Evolutionary conservation across 2,888 invertebrate genomes (phyloP).

Genomic region (Lasioglossum pauxillum): DNA sequence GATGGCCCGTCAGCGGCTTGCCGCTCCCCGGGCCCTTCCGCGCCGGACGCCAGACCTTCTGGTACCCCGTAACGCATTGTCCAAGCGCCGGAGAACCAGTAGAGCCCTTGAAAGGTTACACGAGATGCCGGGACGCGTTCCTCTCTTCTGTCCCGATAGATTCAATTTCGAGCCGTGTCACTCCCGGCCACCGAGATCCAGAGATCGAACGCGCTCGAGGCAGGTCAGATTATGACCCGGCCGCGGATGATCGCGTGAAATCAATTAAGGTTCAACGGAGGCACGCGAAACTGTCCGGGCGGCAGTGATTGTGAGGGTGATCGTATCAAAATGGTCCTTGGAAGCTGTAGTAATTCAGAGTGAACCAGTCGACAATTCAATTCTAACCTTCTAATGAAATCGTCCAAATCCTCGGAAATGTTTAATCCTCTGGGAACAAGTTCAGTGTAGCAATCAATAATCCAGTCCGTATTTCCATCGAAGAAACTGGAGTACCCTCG

Average conservation of each 20-base stretch:
- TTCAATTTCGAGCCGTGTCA: conserved; percentile 73
- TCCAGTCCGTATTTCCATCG: background rate
- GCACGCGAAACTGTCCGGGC: background rate
- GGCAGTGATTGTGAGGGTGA: background rate
- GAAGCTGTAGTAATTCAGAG: background rate
- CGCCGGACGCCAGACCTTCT: conserved; percentile 65
- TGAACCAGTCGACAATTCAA: background rate
- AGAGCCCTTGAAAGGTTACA: conserved; percentile 63
- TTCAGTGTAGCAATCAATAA: background rate
- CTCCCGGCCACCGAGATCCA: conserved; percentile 27
- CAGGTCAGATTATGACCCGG: background rate
- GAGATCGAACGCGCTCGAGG: background rate
- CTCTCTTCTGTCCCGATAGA: conserved; percentile 73
- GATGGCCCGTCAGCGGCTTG: conserved; percentile 82
- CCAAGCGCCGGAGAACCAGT: conserved; percentile 49
- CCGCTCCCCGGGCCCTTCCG: conserved; percentile 61
- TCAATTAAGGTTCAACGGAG: background rate
- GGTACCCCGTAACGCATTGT: conserved; percentile 63
- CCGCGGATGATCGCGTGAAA: background rate
- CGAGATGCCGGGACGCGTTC: conserved; percentile 62
- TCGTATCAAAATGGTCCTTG: background rate
- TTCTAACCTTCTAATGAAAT: background rate
- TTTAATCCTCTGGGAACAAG: no score
- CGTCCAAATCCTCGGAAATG: background rate
- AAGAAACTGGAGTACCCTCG: conserved; percentile 5